Base-by-base conservation (phyloP, 2,888 invertebrate species). In the Agrotis ipsilon region DNA sequence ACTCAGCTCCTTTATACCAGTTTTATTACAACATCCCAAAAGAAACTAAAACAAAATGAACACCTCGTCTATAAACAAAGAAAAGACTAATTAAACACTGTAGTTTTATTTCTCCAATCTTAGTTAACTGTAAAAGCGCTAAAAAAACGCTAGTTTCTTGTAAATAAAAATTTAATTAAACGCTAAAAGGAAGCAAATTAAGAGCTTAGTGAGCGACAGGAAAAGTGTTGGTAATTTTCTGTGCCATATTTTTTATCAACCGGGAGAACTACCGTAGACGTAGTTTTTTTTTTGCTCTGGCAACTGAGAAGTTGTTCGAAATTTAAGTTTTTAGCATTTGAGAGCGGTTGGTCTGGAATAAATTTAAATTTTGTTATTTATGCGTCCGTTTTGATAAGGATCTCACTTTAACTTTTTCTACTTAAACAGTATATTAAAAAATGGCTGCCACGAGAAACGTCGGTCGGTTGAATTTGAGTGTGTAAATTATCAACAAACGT, bases 141-240 rank as follows among this genome's bases (percentile, higher is more conserved):
- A 45, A 60, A 46, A n/a, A 70, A 64, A 19, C 14, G 13, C 7
- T 21, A 60, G n/a, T 60, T 51, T 39, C 57, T 19, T 16, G 39
- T 2, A 18, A 32, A 52, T 52, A 61, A 48, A 63, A 78, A 49
- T 9, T n/a, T 58, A 18, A 72, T 62, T 54, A 62, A 73, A 72
- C 39, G 16, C 14, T 58, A 6, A 43, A 60, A 64, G 24, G 27
- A 54, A 70, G 51, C 27, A 58, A 72, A 72, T 72, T 62, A 60
- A 49, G 46, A 63, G 55, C 63, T 79, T 32, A 55, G 24, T 49
- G 21, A 21, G 39, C 27, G 32, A 18, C 45, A 49, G 13, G 43
- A 24, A 49, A 48, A 62, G 9, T 49, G 32, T 57, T 27, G 21
- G n/a, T 46, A 57, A 48, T 61, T 45, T 51, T 62, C 19, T 19